Evolutionary conservation across 2,113 vertebrate species (phyloP).

Genomic region (Melierax canorus): DNA sequence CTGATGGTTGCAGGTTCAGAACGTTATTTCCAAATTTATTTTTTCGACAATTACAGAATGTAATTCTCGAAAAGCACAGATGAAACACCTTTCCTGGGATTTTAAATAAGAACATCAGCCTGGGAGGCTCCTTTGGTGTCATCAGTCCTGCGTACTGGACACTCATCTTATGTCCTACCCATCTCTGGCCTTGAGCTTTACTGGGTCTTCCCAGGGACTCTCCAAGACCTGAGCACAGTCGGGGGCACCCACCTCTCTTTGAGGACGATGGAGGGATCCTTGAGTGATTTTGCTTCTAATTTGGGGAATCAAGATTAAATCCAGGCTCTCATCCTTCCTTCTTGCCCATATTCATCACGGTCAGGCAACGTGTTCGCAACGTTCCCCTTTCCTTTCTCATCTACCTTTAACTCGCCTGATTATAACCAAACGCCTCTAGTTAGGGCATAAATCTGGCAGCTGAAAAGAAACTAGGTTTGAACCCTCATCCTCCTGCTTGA

Average conservation of each 20-base stretch:
- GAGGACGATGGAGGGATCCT: neutral
- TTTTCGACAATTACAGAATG: neutral
- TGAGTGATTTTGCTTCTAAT: neutral
- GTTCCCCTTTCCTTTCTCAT: neutral
- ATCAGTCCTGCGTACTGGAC: neutral
- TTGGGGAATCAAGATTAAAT: neutral
- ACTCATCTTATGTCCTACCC: neutral
- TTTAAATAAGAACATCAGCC: accelerated
- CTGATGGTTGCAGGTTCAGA: neutral
- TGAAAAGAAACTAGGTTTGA: neutral
- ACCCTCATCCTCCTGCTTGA: neutral
- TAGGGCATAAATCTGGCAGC: neutral
- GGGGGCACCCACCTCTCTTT: neutral
- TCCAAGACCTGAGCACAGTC: neutral
- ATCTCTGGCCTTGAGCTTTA: neutral
- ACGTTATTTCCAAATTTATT: neutral
- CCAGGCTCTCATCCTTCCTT: neutral
- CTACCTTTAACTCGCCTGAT: neutral
- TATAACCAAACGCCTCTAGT: neutral
- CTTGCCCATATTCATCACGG: neutral
- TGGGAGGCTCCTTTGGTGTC: neutral
- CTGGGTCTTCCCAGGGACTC: neutral
- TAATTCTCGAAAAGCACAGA: neutral
- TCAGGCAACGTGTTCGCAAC: neutral
- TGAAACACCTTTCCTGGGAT: neutral